Base-by-base conservation (phyloP, 2,888 invertebrate genomes). In the Deroplatys truncata region DNA sequence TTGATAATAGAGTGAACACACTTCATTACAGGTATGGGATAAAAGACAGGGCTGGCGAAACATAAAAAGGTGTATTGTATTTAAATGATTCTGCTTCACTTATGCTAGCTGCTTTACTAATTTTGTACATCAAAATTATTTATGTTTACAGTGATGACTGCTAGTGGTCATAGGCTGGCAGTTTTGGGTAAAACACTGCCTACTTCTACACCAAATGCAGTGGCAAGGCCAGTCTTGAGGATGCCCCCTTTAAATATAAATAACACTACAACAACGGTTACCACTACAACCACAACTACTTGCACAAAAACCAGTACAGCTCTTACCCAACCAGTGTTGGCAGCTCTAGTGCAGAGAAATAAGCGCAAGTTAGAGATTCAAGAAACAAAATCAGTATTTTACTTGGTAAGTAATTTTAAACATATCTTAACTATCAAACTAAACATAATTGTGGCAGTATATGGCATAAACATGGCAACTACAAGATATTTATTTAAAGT, bases 101-200 rank as follows among this genome's bases (percentile, higher is more conserved):
- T 35, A 35, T 5, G 9, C 9, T 35, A 35, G 35, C 35, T 35
- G 0, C 9, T 35, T 9, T 43, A 43, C 1, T 43, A 13, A 43
- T 43, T 43, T 43, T 43, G 43, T 43, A 43, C 43, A 43, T 43
- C 8, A 13, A 13, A 43, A 1, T 7, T 43, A 88, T 82, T 25
- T 15, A 84, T 93, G 82, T 92, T 94, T 92, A 92, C 93, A 91
- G 94, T 95, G 56, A 93, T 94, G 92, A 94, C 94, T 16, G 92
- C 94, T 3, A 93, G 94, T 92, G 95, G 95, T 13, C 95, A 95
- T 91, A 94, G 95, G 89, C 92, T 96, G 85, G 95, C 96, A 15
- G 94, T 95, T 88, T 91, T 95, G n/a, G 49, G 89, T 16, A 93
- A 93, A 91, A 92, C 93, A 10, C 92, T 93, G 29, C 91, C 92